phyloP scores from a whole-genome alignment of 2,888 invertebrate species.

The Yponomeuta evonymella region DNA sequence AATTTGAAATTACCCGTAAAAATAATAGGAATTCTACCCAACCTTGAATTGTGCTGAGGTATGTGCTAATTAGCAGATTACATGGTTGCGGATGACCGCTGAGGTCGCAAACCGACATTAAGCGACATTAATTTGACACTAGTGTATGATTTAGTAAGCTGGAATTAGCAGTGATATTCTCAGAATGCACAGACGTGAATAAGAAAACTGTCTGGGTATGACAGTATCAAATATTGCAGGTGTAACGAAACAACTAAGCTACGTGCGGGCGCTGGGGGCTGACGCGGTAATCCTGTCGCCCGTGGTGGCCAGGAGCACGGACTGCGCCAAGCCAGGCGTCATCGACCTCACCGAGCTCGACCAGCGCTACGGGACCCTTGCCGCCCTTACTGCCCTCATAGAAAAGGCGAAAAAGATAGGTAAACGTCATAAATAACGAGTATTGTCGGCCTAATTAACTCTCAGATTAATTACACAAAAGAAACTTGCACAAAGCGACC shows the following conservation, averaged over 20 bases:
- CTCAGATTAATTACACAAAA: not conserved
- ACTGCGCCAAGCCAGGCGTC: slow-evolving; percentile 88
- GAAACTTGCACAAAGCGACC: slow-evolving; percentile 1
- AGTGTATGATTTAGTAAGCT: not conserved
- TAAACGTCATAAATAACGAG: not conserved
- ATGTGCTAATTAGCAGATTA: not conserved
- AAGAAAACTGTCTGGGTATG: not conserved
- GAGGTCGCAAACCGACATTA: not conserved
- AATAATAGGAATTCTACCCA: not conserved
- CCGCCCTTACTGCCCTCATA: slow-evolving; percentile 76
- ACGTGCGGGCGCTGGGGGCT: slow-evolving; percentile 57
- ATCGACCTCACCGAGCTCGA: slow-evolving; percentile 82
- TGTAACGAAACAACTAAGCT: slow-evolving; percentile 54
- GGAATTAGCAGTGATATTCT: not conserved
- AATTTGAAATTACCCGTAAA: not conserved
- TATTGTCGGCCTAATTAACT: not conserved
- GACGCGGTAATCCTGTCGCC: slow-evolving; percentile 63
- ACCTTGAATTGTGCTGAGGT: not conserved
- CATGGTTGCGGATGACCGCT: not conserved
- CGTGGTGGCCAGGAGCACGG: slow-evolving; percentile 45
- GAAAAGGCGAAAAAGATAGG: slow-evolving; percentile 65
- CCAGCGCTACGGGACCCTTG: slow-evolving; percentile 80
- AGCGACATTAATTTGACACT: not conserved
- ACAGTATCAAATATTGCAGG: slow-evolving; percentile 33
- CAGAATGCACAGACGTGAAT: not conserved